A percentile compares a stretch with the other conserved stretches of the same genome.
These are phyloP conservation scores for Cynopterus brachyotis DNA, from an alignment of 2,113 vertebrate species.

Conservation along the genomic window DNA sequence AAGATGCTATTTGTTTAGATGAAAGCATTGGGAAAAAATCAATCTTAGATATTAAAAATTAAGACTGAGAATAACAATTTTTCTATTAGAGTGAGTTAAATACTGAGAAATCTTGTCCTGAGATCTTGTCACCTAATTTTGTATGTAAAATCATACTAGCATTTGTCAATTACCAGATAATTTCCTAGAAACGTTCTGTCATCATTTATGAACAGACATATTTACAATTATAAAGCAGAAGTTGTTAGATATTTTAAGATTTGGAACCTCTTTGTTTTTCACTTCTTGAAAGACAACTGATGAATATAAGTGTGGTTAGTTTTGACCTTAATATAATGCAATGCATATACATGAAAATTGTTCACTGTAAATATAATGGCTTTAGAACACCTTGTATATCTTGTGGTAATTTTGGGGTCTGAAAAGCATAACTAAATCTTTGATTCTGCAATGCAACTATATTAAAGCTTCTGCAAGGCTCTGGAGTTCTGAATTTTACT, in stretches of 20 bases:
- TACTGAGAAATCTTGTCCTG: background rate
- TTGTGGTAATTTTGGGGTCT: background rate
- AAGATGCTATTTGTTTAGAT: background rate
- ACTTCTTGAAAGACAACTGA: background rate
- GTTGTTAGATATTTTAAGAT: background rate
- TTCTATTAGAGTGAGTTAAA: background rate
- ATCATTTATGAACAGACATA: background rate
- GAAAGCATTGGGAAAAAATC: background rate
- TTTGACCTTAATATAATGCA: background rate
- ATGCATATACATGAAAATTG: background rate
- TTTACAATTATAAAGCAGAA: background rate
- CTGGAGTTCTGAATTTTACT: background rate
- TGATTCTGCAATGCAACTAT: background rate
- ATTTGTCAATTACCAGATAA: conserved; percentile 8
- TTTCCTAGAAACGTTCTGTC: background rate
- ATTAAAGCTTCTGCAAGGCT: background rate
- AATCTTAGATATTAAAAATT: background rate
- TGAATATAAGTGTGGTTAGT: background rate
- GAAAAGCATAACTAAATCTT: background rate
- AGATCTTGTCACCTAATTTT: background rate
- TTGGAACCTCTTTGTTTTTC: background rate
- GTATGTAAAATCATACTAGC: background rate
- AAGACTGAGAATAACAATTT: background rate
- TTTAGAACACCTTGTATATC: background rate
- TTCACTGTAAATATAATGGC: background rate